A percentile compares a stretch with the other conserved stretches of the same genome.
phyloP scores from a whole-genome alignment of 1,140 invertebrate species.

The Ceratitis capitata region DNA sequence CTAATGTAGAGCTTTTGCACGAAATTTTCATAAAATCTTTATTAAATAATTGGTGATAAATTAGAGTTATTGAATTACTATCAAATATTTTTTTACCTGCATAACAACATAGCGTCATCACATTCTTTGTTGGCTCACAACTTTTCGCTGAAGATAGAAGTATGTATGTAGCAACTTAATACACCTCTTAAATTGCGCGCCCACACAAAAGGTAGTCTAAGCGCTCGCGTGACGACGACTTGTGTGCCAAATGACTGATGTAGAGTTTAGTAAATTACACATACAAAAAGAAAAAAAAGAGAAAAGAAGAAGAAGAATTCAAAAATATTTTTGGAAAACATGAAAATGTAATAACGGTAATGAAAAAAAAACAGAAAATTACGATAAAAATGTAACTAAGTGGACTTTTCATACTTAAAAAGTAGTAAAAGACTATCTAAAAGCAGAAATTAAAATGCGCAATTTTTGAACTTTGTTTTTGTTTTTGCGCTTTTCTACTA shows the following conservation, averaged over 20 bases:
- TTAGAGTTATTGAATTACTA: too few relatives aligned
- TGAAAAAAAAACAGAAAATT: neutral
- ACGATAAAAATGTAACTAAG: neutral
- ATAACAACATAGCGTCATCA: too few relatives aligned
- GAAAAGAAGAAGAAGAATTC: neutral
- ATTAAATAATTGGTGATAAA: too few relatives aligned
- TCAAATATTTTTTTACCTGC: too few relatives aligned
- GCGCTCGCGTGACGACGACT: slow-evolving; percentile 39
- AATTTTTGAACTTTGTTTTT: neutral
- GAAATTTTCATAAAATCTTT: too few relatives aligned
- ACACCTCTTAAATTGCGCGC: neutral
- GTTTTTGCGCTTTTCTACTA: too few relatives aligned
- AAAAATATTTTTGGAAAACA: neutral
- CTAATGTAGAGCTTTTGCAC: too few relatives aligned
- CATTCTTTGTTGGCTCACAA: too few relatives aligned
- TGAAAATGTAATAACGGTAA: slow-evolving; percentile 1
- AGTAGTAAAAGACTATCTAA: neutral
- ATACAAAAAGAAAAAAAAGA: neutral
- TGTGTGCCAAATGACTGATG: slow-evolving; percentile 40
- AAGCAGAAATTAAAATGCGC: slow-evolving; percentile 3
- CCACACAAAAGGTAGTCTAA: neutral
- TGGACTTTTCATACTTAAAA: slow-evolving; percentile 16
- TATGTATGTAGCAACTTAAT: neutral
- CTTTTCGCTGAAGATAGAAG: too few relatives aligned
- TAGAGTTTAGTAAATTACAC: slow-evolving; percentile 38